A percentile compares a stretch with the other conserved stretches of the same genome.
phyloP scores from a whole-genome alignment of 2,888 invertebrate species.

The Ochropleura leucogaster region DNA sequence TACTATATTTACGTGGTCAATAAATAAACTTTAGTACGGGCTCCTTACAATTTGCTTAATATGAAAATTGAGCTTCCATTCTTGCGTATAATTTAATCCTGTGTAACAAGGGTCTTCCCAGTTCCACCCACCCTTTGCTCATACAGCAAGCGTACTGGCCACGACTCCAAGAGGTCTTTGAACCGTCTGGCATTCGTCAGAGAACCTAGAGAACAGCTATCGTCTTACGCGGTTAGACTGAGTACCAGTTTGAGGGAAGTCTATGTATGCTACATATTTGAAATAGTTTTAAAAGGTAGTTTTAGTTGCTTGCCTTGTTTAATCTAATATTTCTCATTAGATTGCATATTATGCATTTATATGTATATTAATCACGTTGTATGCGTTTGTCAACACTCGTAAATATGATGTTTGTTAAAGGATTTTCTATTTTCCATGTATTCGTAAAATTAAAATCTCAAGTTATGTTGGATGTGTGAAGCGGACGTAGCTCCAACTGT shows the following conservation, averaged over 20 bases:
- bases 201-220: conserved; percentile 34
- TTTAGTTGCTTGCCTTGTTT: conserved; percentile 42
- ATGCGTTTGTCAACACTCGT: conserved; percentile 22
- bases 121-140: conserved; percentile 52
- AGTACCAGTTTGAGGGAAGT: conserved; percentile 33
- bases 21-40: conserved; percentile 16
- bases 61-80: conserved; percentile 47
- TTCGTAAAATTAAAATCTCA: conserved; percentile 4
- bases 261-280: conserved; percentile 9
- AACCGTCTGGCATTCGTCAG: conserved; percentile 55
- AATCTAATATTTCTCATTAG: conserved; percentile 11
- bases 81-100: conserved; percentile 50
- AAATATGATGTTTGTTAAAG: conserved; percentile 23
- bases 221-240: conserved; percentile 23
- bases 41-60: conserved; percentile 35
- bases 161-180: conserved; percentile 53
- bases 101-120: conserved; percentile 39
- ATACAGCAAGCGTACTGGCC: conserved; percentile 44
- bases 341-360: conserved; percentile 44
- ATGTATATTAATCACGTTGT: conserved; percentile 28
- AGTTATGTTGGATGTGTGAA: background rate
- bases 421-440: conserved; percentile 16
- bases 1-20: conserved; percentile 1
- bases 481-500: background rate
- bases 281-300: conserved; percentile 44